Percentiles rank a stretch among this genome's conserved stretches.
Evolutionary conservation across 2,113 vertebrate genomes (phyloP).

Genomic region (Hipposideros armiger): DNA sequence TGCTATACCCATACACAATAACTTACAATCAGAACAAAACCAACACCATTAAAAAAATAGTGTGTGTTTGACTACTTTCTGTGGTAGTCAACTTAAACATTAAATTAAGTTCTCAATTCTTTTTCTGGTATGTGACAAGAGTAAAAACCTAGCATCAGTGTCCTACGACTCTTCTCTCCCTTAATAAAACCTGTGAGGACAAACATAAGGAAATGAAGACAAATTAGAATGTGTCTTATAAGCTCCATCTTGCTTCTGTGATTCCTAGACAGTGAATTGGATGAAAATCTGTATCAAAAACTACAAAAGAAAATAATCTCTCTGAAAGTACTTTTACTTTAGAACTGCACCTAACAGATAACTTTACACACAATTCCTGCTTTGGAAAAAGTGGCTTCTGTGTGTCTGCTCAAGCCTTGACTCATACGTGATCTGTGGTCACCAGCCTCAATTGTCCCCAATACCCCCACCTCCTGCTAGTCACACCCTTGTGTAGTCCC

Average conservation of each 20-base stretch:
- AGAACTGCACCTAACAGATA: constrained; percentile 84
- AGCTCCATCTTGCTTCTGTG: too few species aligned
- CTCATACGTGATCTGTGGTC: too few species aligned
- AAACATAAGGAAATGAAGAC: too few species aligned
- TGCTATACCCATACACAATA: not conserved
- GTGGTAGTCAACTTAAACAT: not conserved
- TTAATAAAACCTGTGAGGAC: not conserved
- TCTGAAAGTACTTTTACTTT: constrained; percentile 93
- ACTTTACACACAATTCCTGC: constrained; percentile 89
- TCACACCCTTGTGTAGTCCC: too few species aligned
- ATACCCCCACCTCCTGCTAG: too few species aligned
- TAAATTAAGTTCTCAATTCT: not conserved
- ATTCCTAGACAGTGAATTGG: not conserved
- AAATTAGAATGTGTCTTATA: too few species aligned
- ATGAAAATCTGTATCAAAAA: constrained; percentile 87
- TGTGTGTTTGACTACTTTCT: not conserved
- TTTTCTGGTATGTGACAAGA: not conserved
- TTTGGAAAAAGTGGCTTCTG: constrained; percentile 90
- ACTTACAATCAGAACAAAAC: not conserved
- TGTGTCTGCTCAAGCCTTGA: too few species aligned
- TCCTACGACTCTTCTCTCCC: not conserved
- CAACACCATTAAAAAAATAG: not conserved
- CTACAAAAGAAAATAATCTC: constrained; percentile 91
- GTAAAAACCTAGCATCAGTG: not conserved
- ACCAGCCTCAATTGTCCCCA: too few species aligned